phyloP scores from a whole-genome alignment of 2,888 invertebrate genomes.

The Thereva nobilitata region DNA sequence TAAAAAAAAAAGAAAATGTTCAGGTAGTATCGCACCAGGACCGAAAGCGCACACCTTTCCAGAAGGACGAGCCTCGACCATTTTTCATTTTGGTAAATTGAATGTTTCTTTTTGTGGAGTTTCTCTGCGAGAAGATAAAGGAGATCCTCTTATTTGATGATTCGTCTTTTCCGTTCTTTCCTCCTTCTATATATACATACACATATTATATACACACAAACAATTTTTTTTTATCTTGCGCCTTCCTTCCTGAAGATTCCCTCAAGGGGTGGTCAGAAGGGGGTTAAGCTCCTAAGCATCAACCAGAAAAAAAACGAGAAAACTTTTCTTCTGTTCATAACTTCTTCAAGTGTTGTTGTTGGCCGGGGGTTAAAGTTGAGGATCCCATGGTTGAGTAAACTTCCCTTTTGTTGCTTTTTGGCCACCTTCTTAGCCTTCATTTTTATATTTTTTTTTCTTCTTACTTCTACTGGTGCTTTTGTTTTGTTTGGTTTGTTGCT shows the following conservation, averaged over 20 bases:
- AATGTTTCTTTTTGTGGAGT: conserved; percentile 35
- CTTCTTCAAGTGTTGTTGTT: conserved; percentile 6
- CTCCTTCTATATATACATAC: neutral
- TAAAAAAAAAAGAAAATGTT: no score
- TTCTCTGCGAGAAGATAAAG: conserved; percentile 36
- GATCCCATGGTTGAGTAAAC: conserved; percentile 9
- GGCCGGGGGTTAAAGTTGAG: neutral
- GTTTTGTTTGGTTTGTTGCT: conserved; percentile 10
- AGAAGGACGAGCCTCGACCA: conserved; percentile 13
- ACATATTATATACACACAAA: no score
- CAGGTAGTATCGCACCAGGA: neutral
- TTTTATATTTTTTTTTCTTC: conserved; percentile 13
- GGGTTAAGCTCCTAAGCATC: no score
- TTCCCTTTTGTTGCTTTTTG: conserved; percentile 19
- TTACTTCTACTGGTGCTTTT: neutral
- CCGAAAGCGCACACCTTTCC: neutral
- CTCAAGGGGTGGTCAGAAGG: neutral
- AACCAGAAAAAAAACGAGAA: neutral
- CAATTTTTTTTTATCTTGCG: conserved; percentile 6
- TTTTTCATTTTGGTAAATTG: conserved; percentile 41
- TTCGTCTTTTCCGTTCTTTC: conserved; percentile 36
- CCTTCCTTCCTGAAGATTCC: conserved; percentile 10
- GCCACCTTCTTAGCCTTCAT: conserved; percentile 1
- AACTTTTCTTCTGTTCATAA: conserved; percentile 20
- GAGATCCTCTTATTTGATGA: conserved; percentile 36